Percentiles rank a stretch among this genome's conserved stretches.
Conservation (phyloP, 2,888 invertebrate species). For the Pachymerium ferrugineum region DNA sequence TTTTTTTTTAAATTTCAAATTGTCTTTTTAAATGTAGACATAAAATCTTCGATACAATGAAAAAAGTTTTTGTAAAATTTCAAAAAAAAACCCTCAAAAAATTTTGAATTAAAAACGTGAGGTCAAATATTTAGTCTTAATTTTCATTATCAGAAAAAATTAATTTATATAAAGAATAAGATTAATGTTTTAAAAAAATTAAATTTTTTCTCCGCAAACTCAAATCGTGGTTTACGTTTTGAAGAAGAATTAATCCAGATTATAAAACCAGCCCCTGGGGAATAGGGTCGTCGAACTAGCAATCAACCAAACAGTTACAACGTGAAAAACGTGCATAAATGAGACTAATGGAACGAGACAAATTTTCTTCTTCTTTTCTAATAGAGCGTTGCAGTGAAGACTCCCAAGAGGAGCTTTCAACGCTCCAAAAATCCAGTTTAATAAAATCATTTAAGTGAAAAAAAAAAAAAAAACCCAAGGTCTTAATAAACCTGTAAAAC, state of each 20-base stretch:
- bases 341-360: neutral
- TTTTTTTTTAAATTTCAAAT: neutral
- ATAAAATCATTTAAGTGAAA: no score
- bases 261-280: neutral
- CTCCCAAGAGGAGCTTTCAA: neutral
- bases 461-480: no score
- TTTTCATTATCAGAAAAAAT: no score
- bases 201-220: neutral
- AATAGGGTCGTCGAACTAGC: constrained; percentile 9
- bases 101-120: no score
- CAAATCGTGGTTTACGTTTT: neutral
- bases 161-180: no score
- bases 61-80: no score
- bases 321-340: neutral
- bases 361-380: neutral
- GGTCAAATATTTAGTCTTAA: no score
- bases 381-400: neutral
- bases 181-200: no score
- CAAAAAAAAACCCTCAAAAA: no score
- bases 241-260: neutral
- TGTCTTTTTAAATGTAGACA: neutral
- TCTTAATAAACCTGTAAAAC: no score
- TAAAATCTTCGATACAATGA: neutral
- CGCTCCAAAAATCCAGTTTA: no score
- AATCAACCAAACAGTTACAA: neutral